A percentile compares a stretch with the other conserved stretches of the same genome.
phyloP scores from a whole-genome alignment of 2,888 invertebrate species.

The Nemoura dubitans region DNA sequence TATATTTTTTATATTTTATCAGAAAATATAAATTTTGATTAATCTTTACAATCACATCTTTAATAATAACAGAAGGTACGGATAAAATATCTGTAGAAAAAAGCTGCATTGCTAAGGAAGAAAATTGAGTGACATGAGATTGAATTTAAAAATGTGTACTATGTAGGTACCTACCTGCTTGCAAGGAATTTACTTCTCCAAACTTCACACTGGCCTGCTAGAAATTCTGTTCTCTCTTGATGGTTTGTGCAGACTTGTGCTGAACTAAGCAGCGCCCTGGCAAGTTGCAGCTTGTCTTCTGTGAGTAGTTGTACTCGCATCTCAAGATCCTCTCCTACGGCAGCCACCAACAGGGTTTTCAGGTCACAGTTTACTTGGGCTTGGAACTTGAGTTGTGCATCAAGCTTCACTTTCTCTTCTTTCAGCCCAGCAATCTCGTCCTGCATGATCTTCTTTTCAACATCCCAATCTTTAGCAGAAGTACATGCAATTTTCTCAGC shows the following conservation, averaged over 20 bases:
- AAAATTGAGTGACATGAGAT: not conserved
- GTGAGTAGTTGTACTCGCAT: slow-evolving; percentile 88
- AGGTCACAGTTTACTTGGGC: slow-evolving; percentile 90
- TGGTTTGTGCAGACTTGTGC: slow-evolving; percentile 87
- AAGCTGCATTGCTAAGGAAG: too few relatives aligned
- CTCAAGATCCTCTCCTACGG: slow-evolving; percentile 94
- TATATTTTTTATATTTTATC: too few relatives aligned
- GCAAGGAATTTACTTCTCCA: slow-evolving; percentile 97
- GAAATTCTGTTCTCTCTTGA: slow-evolving; percentile 92
- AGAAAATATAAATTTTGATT: too few relatives aligned
- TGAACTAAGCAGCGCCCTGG: slow-evolving; percentile 84
- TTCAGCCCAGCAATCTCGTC: slow-evolving; percentile 70
- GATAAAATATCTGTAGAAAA: too few relatives aligned
- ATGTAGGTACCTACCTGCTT: slow-evolving; percentile 76
- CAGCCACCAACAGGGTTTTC: slow-evolving; percentile 91
- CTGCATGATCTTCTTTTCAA: slow-evolving; percentile 66
- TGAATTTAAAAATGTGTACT: slow-evolving; percentile 17
- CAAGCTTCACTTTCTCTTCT: slow-evolving; percentile 75
- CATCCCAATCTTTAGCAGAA: slow-evolving; percentile 57
- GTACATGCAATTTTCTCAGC: not conserved
- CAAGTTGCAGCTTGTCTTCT: slow-evolving; percentile 90
- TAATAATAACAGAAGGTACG: too few relatives aligned
- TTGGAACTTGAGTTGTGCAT: slow-evolving; percentile 86
- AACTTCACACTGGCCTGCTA: slow-evolving; percentile 94
- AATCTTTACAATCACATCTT: too few relatives aligned